Percentiles rank a stretch among this genome's conserved stretches.
Conservation (phyloP, 2,797 vertebrate species). For the Alfaro cultratus region DNA sequence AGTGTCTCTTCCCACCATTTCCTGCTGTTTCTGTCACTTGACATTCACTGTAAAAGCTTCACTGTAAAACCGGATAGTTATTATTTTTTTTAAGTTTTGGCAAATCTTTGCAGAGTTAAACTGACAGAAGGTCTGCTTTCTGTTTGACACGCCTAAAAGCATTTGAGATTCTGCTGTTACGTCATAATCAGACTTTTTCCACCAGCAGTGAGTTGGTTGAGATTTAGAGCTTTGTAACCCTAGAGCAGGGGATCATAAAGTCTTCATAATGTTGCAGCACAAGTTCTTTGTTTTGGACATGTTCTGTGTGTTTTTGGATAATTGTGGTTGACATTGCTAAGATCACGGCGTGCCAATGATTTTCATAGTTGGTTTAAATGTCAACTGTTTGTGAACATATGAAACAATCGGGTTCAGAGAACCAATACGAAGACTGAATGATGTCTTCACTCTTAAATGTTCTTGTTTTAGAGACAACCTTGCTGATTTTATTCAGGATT, state of each 20-base stretch:
- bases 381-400: background rate
- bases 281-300: background rate
- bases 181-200: slow-evolving; percentile 1
- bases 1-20: slow-evolving; percentile 10
- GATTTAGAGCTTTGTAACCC: slow-evolving; percentile 11
- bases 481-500: slow-evolving; percentile 1
- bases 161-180: slow-evolving; percentile 10
- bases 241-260: background rate
- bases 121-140: slow-evolving; percentile 34
- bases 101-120: slow-evolving; percentile 25
- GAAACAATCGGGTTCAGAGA: background rate
- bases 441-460: background rate
- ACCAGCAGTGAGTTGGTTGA: background rate
- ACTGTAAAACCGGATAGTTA: slow-evolving; percentile 3
- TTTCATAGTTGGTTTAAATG: background rate
- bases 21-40: slow-evolving; percentile 34
- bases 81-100: slow-evolving; percentile 6
- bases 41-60: slow-evolving; percentile 10
- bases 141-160: slow-evolving; percentile 23
- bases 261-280: background rate
- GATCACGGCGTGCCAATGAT: background rate
- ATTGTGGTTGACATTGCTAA: background rate
- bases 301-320: background rate
- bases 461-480: background rate
- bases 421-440: background rate